Base-by-base conservation (phyloP, 2,797 vertebrate species). In the Alfaro cultratus region DNA sequence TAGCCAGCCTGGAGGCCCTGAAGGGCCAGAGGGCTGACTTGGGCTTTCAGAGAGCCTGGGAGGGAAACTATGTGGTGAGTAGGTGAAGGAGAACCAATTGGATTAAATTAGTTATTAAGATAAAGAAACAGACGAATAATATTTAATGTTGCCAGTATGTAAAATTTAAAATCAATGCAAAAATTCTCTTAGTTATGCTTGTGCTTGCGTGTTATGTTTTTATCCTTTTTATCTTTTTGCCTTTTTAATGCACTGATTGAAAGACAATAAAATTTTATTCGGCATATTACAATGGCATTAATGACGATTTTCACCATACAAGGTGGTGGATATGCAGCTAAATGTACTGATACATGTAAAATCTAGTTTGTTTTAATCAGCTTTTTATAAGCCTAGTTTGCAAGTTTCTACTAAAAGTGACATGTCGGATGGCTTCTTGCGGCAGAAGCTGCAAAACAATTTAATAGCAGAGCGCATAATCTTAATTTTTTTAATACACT, bases 21-120 rank as follows among this genome's bases (percentile, higher is more conserved):
- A 99, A 98, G 94, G 97, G 98, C 74, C 98, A 98, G 57, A 95
- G 98, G 85, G 91, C 95, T 4, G 98, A 99, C 89, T 90, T 98
- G 36, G 98, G 98, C 1, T 95, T 99, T 0, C 98, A 98, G 77
- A 96, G 98, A 85, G 92, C 94, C 64, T 99, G 98, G 98, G 97
- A 97, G 81, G 98, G 98, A 55, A 98, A 98, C 92, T 99, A 99
- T 92, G 93, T 99, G 90, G 97, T 96, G 84, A 93, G 93, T 87
- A n/a, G 41, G 11, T 53, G 18, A 39, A 80, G 26, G 1, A 45
- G 13, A 45, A 9, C 21, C 36, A 29, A 43, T 39, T 18, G 11
- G 3, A 67, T 36, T 67, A 39, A 31, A 68, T 13, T 3, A 26
- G 13, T 67, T 36, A 4, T 39, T 21, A 3, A 31, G 12, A 70